Base-by-base conservation (phyloP, 1,140 invertebrate species). In the Cydia strobilella region DNA sequence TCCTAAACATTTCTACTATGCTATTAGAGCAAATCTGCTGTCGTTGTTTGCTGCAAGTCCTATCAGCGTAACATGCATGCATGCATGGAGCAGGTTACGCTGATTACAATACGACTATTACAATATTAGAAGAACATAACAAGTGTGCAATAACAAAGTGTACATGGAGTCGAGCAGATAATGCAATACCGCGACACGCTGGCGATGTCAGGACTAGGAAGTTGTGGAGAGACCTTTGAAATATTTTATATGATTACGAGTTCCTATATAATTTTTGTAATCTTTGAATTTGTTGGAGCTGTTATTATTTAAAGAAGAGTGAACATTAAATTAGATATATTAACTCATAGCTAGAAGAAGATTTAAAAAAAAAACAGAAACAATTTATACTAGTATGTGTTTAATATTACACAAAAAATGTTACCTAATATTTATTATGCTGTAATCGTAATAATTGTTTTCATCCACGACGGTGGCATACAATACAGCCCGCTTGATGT, bases 81-180 rank as follows among this genome's bases (percentile, higher is more conserved):
- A 59, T 59, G 54, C n/a, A n/a, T n/a, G n/a, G n/a, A n/a, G n/a
- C n/a, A n/a, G n/a, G n/a, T n/a, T n/a, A n/a, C n/a, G n/a, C n/a
- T n/a, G n/a, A n/a, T n/a, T n/a, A n/a, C n/a, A n/a, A n/a, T 31
- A 27, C 27, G 27, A 27, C 2, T 59, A 23, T 59, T 51, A 51
- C 15, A 45, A 45, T 45, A 51, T 51, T 59, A 59, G 54, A 35
- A 69, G n/a, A 69, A 69, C 65, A 35, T 69, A 69, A 69, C 65
- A 69, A 69, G 31, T 69, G 65, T 69, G 65, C 65, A 69, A 69
- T 69, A 69, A 69, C 63, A 65, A 31, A 35, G 65, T 69, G 65
- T 69, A 69, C 65, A 69, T 35, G 27, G 65, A 69, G 65, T 69
- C 27, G 65, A 31, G 31, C 31, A 18, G 15, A 69, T 18, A 31